phyloP scores from a whole-genome alignment of 2,888 invertebrate species.

The Pristionchus fissidentatus region DNA sequence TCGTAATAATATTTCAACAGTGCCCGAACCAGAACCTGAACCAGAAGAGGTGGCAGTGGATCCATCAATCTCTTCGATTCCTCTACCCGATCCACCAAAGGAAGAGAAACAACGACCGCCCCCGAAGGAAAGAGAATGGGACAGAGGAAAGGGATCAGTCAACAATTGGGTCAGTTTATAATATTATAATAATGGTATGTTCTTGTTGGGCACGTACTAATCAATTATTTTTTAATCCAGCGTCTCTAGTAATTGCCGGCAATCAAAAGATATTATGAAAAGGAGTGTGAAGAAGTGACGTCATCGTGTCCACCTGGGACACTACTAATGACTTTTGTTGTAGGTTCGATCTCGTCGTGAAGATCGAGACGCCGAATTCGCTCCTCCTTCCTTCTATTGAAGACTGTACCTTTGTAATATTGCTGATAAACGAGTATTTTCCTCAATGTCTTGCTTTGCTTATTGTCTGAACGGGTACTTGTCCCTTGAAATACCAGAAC shows the following conservation, averaged over 20 bases:
- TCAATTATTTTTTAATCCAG: background rate
- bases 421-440: background rate
- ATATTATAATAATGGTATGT: background rate
- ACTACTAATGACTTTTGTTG: background rate
- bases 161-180: slow-evolving; percentile 15
- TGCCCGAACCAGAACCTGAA: slow-evolving; percentile 34
- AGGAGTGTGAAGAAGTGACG: background rate
- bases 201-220: background rate
- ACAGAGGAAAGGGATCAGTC: slow-evolving; percentile 47
- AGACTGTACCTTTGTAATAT: background rate
- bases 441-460: background rate
- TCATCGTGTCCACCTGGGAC: background rate
- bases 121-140: slow-evolving; percentile 48
- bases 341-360: slow-evolving; percentile 45
- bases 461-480: background rate
- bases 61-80: slow-evolving; percentile 31
- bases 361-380: slow-evolving; percentile 45
- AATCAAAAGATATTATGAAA: too few species aligned
- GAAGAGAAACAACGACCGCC: slow-evolving; percentile 25
- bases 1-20: too few species aligned
- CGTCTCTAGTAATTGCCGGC: too few species aligned
- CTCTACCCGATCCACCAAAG: slow-evolving; percentile 21
- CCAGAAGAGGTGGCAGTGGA: background rate
- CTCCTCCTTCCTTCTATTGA: slow-evolving; percentile 44
- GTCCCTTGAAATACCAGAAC: too few species aligned